phyloP scores from a whole-genome alignment of 2,888 invertebrate species.

The Clitarchus hookeri region DNA sequence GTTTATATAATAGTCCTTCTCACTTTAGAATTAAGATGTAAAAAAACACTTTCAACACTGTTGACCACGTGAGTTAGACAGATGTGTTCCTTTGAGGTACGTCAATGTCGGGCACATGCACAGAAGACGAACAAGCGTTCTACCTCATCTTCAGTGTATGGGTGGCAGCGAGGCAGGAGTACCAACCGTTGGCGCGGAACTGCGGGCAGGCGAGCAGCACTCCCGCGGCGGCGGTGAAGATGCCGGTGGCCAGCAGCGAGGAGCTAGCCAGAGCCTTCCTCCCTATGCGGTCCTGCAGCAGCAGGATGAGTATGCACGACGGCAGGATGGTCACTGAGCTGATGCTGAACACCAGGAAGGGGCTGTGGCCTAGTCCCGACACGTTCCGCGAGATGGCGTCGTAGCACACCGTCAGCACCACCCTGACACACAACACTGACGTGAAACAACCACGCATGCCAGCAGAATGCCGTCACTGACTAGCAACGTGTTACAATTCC shows the following conservation, averaged over 20 bases:
- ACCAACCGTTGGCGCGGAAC: neutral
- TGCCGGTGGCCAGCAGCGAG: slow-evolving; percentile 58
- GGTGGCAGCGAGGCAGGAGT: too few species aligned
- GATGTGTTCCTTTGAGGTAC: too few species aligned
- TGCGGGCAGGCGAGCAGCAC: slow-evolving; percentile 51
- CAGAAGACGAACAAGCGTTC: too few species aligned
- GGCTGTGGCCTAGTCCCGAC: slow-evolving; percentile 60
- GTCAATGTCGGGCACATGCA: too few species aligned
- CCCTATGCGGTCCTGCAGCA: slow-evolving; percentile 55
- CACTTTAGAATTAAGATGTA: too few species aligned
- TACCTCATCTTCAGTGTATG: too few species aligned
- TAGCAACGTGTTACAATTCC: too few species aligned
- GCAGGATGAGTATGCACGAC: slow-evolving; percentile 58
- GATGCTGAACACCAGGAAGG: slow-evolving; percentile 61
- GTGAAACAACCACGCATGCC: too few species aligned
- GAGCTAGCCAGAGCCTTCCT: slow-evolving; percentile 61
- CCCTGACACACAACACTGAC: slow-evolving; percentile 50
- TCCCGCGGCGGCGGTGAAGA: slow-evolving; percentile 58
- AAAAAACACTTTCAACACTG: too few species aligned
- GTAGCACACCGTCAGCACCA: slow-evolving; percentile 64
- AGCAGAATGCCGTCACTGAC: too few species aligned
- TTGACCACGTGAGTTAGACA: too few species aligned
- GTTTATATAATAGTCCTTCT: too few species aligned
- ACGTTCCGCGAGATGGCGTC: slow-evolving; percentile 64
- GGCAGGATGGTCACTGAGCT: slow-evolving; percentile 62